Conservation (phyloP, 1,140 invertebrate genomes). For the Drosophila tropicalis region DNA sequence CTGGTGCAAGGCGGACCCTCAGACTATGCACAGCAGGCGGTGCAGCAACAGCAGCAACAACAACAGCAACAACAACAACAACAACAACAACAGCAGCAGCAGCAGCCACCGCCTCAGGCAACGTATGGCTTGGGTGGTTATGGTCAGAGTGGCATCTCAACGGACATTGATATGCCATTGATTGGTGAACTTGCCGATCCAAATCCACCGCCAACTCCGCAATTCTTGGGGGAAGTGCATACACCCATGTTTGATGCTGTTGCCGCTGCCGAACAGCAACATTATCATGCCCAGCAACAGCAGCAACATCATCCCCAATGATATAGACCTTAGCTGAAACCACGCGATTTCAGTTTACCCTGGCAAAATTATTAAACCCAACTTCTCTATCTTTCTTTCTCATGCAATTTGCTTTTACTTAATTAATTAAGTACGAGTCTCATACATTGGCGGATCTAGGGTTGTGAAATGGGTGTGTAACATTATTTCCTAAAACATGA, state of each 20-base stretch:
- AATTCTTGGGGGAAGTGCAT: constrained; percentile 78
- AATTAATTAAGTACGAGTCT: background rate
- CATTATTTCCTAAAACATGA: too few relatives aligned
- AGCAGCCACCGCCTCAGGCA: constrained; percentile 42
- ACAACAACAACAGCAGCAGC: constrained; percentile 48
- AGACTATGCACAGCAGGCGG: constrained; percentile 57
- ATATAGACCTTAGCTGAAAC: constrained; percentile 68
- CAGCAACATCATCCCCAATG: constrained; percentile 72
- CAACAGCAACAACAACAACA: constrained; percentile 56
- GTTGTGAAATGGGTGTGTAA: too few relatives aligned
- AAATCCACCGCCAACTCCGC: constrained; percentile 74
- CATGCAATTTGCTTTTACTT: constrained; percentile 12
- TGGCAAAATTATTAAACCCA: constrained; percentile 68
- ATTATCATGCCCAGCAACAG: constrained; percentile 76
- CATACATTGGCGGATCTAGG: too few relatives aligned
- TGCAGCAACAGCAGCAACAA: constrained; percentile 54
- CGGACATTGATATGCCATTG: constrained; percentile 78
- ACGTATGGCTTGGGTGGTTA: constrained; percentile 63
- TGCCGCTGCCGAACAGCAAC: constrained; percentile 78
- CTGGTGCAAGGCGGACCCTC: constrained; percentile 49
- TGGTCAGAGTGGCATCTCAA: constrained; percentile 62
- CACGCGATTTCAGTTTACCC: constrained; percentile 63
- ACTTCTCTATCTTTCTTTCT: background rate
- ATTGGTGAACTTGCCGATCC: constrained; percentile 76
- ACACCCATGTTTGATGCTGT: constrained; percentile 81